phyloP scores from a whole-genome alignment of 2,113 vertebrate species.

The Cynoglossus semilaevis region DNA sequence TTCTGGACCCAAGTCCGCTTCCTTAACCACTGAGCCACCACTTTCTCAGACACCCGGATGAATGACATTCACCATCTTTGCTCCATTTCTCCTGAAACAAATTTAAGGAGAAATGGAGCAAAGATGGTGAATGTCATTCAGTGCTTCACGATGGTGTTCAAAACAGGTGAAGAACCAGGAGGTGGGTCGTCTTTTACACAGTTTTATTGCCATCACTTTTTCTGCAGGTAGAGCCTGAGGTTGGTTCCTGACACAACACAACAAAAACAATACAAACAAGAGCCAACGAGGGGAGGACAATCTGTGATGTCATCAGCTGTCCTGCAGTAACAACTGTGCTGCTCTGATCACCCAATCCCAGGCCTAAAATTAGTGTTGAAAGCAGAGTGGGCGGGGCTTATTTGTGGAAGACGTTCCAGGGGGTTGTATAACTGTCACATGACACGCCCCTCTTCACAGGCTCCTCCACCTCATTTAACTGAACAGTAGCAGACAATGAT shows the following conservation, averaged over 20 bases:
- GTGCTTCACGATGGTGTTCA: too few species aligned
- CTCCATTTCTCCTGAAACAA: too few species aligned
- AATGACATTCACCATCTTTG: too few species aligned
- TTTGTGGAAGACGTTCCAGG: constrained; percentile 10
- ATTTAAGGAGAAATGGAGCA: too few species aligned
- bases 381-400: constrained; percentile 19
- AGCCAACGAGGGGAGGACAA: constrained; percentile 37
- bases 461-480: neutral
- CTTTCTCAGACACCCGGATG: too few species aligned
- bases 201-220: constrained; percentile 60
- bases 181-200: constrained; percentile 1
- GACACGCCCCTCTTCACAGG: constrained; percentile 2
- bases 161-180: neutral
- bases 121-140: too few species aligned
- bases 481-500: constrained; percentile 5
- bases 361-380: constrained; percentile 15
- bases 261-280: constrained; percentile 23
- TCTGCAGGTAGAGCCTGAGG: constrained; percentile 57
- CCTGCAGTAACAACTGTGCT: constrained; percentile 1
- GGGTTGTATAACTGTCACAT: neutral
- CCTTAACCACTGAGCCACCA: too few species aligned
- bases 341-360: constrained; percentile 15
- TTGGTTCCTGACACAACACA: constrained; percentile 55
- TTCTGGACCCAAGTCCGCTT: too few species aligned
- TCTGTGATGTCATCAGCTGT: constrained; percentile 8